Evolutionary conservation across 2,888 invertebrate genomes (phyloP), one percentile per base, ranked within the genome.

Genomic region (Cremastobaeus sp.): DNA sequence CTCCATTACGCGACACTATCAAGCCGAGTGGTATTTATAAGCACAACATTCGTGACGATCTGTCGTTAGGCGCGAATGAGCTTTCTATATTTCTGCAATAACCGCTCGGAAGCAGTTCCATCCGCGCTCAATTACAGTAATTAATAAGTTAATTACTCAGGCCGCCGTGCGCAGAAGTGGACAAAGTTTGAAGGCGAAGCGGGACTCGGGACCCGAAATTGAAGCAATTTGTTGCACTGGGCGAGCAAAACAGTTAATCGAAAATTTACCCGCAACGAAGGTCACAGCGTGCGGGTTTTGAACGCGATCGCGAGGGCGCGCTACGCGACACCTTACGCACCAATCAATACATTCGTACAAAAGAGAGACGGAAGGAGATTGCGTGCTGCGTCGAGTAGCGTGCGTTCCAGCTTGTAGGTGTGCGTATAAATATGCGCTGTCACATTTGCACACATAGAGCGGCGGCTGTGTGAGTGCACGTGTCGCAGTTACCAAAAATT

Each of bases 251-350:
- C 11, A 11, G 35, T 12, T 25, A 41, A 35, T 35, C 28, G n/a
- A 3, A 64, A 64, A 64, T 35, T 43, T 43, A 0, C 9, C 54
- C 68, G 74, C 72, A 76, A 66, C 74, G 77, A 77, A 81, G 71
- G 74, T 80, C 78, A 78, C 77, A 71, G 74, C 14, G 35, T 79
- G 78, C 69, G 25, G 35, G 37, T 82, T 83, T 70, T 74, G 69
- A 76, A 77, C 77, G 78, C 81, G 72, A 60, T 75, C 84, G 79
- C 77, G 72, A 76, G 82, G 79, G 79, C 77, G 80, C 83, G 83
- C 81, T 82, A 81, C 81, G 70, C 77, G 77, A 74, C 64, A 52
- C 55, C 66, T 39, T 57, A 72, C 60, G 72, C 76, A 65, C 60
- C 65, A 74, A 74, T 70, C 70, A 74, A 70, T 70, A 74, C 66